These are phyloP conservation scores for Tenodera sinensis DNA, from an alignment of 2,888 invertebrate species.

Conservation along the genomic window DNA sequence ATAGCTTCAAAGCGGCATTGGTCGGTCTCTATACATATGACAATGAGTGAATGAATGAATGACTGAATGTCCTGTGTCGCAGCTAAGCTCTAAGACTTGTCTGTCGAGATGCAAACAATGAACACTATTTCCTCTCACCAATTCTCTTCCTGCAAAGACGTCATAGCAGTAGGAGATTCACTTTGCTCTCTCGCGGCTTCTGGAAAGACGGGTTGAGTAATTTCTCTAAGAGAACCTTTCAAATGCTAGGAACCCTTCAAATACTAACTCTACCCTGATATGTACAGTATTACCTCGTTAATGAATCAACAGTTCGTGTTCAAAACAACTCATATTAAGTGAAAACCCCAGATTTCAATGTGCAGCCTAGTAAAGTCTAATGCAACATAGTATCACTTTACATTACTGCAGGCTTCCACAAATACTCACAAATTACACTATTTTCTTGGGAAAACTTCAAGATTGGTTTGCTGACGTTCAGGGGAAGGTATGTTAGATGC, in stretches of 20 bases:
- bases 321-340: no score
- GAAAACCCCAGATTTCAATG: no score
- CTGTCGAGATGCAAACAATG: neutral
- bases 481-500: no score
- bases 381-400: no score
- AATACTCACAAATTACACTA: no score
- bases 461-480: no score
- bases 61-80: neutral
- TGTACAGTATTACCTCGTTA: no score
- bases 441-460: no score
- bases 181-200: neutral
- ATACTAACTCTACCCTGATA: no score
- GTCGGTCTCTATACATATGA: slow-evolving; percentile 1
- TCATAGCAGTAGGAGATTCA: neutral
- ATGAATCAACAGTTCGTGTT: no score
- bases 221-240: neutral
- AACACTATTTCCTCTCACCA: neutral
- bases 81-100: slow-evolving; percentile 7
- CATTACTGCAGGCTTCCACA: no score
- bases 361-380: no score
- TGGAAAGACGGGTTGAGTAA: neutral
- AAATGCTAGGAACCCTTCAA: neutral
- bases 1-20: slow-evolving; percentile 16
- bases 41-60: neutral
- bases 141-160: neutral